Percentiles rank a stretch among this genome's conserved stretches.
Conservation (phyloP, 2,797 vertebrate genomes). For the Buceros bicornis region DNA sequence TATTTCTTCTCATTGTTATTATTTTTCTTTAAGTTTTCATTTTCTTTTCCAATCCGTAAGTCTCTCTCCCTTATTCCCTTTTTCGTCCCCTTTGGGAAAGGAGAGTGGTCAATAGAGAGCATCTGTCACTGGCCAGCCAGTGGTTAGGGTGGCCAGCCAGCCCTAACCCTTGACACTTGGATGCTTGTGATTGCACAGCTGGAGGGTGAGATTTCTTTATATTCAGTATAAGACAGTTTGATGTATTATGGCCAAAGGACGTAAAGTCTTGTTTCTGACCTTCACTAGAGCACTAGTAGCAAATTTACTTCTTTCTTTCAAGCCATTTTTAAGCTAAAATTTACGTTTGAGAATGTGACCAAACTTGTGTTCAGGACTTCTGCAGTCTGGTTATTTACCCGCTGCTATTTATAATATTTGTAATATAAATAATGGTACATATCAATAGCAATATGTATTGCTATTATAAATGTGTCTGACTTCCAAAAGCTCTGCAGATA, state of each 20-base stretch:
- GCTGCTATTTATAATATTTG: background rate
- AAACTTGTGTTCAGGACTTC: background rate
- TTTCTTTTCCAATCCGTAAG: too few relatives aligned
- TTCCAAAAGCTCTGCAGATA: background rate
- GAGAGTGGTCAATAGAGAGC: too few relatives aligned
- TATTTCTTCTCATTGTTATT: too few relatives aligned
- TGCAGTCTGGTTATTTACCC: background rate
- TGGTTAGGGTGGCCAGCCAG: too few relatives aligned
- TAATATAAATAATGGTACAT: too few relatives aligned
- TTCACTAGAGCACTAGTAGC: background rate
- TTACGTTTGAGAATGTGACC: background rate
- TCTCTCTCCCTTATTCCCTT: too few relatives aligned
- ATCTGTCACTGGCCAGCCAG: too few relatives aligned
- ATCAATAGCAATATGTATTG: background rate
- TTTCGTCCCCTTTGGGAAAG: too few relatives aligned
- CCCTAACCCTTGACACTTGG: background rate
- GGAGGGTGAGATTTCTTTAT: background rate
- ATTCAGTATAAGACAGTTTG: background rate
- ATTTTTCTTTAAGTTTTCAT: too few relatives aligned
- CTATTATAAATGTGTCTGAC: background rate
- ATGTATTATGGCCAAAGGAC: background rate
- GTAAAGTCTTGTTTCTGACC: background rate
- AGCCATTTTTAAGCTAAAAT: background rate
- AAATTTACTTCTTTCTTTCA: background rate
- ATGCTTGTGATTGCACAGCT: background rate